phyloP scores from a whole-genome alignment of 2,797 vertebrate species.

The Anolis apletophallus region DNA sequence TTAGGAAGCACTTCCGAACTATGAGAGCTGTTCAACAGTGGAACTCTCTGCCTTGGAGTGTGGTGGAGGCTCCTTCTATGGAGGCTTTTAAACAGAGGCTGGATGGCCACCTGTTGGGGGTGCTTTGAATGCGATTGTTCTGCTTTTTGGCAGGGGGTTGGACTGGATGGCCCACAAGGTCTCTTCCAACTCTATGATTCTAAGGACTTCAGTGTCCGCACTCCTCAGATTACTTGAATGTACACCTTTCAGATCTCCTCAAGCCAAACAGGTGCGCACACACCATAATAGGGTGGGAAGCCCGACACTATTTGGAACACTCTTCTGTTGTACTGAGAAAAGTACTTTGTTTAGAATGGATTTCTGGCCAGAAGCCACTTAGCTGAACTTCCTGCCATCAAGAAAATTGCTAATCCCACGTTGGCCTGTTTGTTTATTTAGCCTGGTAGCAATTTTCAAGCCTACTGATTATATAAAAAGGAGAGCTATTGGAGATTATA shows the following conservation, averaged over 20 bases:
- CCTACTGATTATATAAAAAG: slow-evolving; percentile 30
- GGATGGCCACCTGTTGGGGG: no score
- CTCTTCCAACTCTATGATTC: no score
- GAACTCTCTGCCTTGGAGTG: no score
- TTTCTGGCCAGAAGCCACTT: slow-evolving; percentile 48
- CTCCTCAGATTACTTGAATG: neutral
- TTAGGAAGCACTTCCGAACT: no score
- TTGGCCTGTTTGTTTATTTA: slow-evolving; percentile 43
- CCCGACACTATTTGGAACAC: slow-evolving; percentile 43
- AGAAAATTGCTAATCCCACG: slow-evolving; percentile 61
- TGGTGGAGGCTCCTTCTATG: no score
- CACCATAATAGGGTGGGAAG: slow-evolving; percentile 3
- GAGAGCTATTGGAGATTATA: slow-evolving; percentile 26
- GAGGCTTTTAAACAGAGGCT: no score
- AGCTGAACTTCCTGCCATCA: slow-evolving; percentile 51
- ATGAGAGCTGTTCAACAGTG: no score
- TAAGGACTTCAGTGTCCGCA: no score
- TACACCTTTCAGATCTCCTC: slow-evolving; percentile 37
- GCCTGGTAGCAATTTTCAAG: slow-evolving; percentile 59
- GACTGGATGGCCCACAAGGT: no score
- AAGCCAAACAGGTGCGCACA: slow-evolving; percentile 23
- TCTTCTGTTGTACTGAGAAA: slow-evolving; percentile 64
- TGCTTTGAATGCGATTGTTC: no score
- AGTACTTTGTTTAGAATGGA: slow-evolving; percentile 48
- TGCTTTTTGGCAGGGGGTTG: no score